Evolutionary conservation across 1,140 invertebrate species (phyloP).

Genomic region (Drusus annulatus): DNA sequence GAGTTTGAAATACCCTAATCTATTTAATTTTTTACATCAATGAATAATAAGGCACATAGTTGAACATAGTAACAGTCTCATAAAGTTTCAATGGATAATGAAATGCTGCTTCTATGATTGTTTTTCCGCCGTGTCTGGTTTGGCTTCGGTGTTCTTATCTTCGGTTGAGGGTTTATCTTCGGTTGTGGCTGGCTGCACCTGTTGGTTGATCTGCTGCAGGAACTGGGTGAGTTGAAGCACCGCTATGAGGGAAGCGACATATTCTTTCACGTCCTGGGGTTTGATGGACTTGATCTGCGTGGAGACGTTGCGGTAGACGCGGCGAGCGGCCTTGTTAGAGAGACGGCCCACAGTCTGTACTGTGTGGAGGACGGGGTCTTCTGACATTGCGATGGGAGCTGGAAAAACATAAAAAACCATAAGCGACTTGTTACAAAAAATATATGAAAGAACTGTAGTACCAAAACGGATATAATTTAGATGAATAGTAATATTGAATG

Average conservation of each 20-base stretch:
- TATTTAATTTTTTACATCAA: no score
- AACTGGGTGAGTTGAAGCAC: slow-evolving; percentile 76
- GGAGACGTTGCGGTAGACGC: slow-evolving; percentile 77
- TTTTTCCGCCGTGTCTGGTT: slow-evolving; percentile 23
- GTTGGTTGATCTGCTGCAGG: slow-evolving; percentile 67
- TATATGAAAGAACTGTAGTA: no score
- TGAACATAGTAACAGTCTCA: slow-evolving; percentile 20
- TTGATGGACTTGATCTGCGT: slow-evolving; percentile 73
- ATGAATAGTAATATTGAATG: no score
- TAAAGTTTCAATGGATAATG: background rate
- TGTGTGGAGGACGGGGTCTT: slow-evolving; percentile 78
- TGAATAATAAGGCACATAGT: slow-evolving; percentile 24
- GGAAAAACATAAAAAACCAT: slow-evolving; percentile 55
- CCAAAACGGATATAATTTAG: no score
- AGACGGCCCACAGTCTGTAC: slow-evolving; percentile 80
- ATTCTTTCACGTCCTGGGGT: slow-evolving; percentile 74
- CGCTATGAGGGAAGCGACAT: slow-evolving; percentile 74
- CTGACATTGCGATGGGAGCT: slow-evolving; percentile 74
- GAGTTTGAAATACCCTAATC: no score
- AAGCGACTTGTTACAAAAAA: no score
- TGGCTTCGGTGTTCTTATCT: slow-evolving; percentile 3
- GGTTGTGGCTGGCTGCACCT: slow-evolving; percentile 54
- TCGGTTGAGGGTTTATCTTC: background rate
- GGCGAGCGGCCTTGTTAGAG: slow-evolving; percentile 78
- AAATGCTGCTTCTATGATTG: background rate